Conservation (phyloP, 2,113 vertebrate species). For the Myrmecobius fasciatus region DNA sequence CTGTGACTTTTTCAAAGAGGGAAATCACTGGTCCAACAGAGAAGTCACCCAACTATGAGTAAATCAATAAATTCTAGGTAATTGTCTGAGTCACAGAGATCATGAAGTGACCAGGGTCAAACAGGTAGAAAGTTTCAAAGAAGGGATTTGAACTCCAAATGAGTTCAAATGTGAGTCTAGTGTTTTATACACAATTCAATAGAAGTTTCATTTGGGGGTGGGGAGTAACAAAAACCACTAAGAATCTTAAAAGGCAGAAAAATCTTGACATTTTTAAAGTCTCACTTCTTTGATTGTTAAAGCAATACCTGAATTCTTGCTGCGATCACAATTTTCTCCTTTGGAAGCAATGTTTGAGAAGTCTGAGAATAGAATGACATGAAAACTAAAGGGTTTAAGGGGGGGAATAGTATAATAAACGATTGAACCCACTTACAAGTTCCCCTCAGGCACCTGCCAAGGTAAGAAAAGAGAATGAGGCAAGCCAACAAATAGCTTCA, state of each 20-base stretch:
- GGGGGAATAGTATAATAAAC: conserved; percentile 45
- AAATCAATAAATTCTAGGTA: too few species aligned
- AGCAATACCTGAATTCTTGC: conserved; percentile 43
- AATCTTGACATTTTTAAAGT: conserved; percentile 10
- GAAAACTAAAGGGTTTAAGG: conserved; percentile 54
- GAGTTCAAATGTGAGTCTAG: background rate
- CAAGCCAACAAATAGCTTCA: conserved; percentile 74
- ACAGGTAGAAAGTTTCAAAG: background rate
- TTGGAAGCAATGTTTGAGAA: conserved; percentile 62
- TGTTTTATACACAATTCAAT: background rate
- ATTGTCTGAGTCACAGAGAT: too few species aligned
- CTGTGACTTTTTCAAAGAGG: too few species aligned
- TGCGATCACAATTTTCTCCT: conserved; percentile 48
- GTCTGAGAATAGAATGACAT: conserved; percentile 66
- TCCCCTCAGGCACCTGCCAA: conserved; percentile 76
- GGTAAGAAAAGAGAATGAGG: conserved; percentile 61
- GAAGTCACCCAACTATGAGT: too few species aligned
- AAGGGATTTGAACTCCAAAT: background rate
- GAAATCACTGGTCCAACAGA: too few species aligned
- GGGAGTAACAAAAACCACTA: too few species aligned
- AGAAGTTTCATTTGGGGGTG: too few species aligned
- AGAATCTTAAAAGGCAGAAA: conserved; percentile 41
- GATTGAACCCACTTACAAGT: conserved; percentile 69
- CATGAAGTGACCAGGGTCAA: background rate
- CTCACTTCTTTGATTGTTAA: conserved; percentile 48